Evolutionary conservation across 2,113 vertebrate species (phyloP), one percentile per base, ranked within the genome.

Genomic region (Macrotis lagotis): DNA sequence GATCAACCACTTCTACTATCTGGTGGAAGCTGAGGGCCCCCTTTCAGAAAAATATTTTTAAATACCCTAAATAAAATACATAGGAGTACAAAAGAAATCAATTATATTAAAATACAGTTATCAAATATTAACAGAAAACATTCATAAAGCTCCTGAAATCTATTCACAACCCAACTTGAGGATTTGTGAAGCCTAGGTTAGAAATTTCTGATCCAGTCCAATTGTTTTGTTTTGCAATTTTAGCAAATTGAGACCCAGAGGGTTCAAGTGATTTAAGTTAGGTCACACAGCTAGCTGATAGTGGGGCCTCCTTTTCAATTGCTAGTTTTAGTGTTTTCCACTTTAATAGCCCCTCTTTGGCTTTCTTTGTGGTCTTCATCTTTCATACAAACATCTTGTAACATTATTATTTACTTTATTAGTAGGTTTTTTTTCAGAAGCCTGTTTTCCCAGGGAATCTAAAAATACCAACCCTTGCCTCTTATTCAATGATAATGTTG

Each of bases 341-440:
- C 37, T 90, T 51, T 53, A 14, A 37, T 90, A 92, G 51, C 48
- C 37, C 37, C 50, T 83, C 95, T 91, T 91, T 11, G 10, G 48
- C 48, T 88, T 26, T 22, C 25, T 95, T 48, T 55, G 28, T 37
- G 88, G 28, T 74, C 90, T 94, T 49, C 9, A 96, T 12, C 48
- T 96, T 28, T 28, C 96, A 37, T n/a, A 74, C 51, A 93, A 91
- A 49, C 51, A 94, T 91, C 47, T 3, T 28, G 52, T 44, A 59
- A 44, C 25, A 50, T 91, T 47, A 51, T 88, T 49, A 53, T 53
- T 91, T 92, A 66, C 93, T 94, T 83, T 37, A 2, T 83, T 25
- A 93, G 93, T 25, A 90, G 25, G 2, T 96, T 97, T 48, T 31
- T 83, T 95, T 96, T 94, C 88, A 92, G 93, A 97, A 97, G 59